Conservation (phyloP, 2,888 invertebrate species). For the Coenonympha glycerion region DNA sequence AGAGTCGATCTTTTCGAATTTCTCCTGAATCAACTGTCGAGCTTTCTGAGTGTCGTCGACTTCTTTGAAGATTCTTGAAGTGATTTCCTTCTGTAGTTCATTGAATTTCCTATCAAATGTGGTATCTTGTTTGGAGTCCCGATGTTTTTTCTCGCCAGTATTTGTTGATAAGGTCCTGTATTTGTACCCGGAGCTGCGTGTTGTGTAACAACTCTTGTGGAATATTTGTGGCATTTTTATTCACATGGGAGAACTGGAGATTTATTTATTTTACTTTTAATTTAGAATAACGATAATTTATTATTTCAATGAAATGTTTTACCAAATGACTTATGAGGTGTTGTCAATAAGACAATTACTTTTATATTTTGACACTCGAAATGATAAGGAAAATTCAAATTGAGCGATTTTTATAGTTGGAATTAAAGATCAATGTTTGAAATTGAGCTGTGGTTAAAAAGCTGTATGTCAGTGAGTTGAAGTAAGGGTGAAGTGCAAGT, state of each 20-base stretch:
- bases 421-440: no score
- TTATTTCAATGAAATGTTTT: no score
- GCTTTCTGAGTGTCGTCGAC: conserved; percentile 38
- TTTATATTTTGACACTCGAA: no score
- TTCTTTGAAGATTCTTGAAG: conserved; percentile 43
- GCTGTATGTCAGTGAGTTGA: no score
- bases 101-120: conserved; percentile 48
- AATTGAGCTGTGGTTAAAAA: no score
- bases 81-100: conserved; percentile 50
- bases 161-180: conserved; percentile 61
- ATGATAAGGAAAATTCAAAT: no score
- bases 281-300: background rate
- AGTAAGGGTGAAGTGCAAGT: no score
- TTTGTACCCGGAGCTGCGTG: conserved; percentile 58
- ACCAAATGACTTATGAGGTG: no score
- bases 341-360: no score
- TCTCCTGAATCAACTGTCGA: conserved; percentile 42
- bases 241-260: background rate
- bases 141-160: conserved; percentile 45
- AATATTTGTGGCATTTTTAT: conserved; percentile 48
- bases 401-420: no score
- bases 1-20: conserved; percentile 45
- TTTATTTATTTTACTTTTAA: conserved; percentile 6
- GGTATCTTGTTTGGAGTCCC: conserved; percentile 37
- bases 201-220: conserved; percentile 56